Conservation (phyloP, 2,888 invertebrate species). For the Eumerus sabulonum region DNA sequence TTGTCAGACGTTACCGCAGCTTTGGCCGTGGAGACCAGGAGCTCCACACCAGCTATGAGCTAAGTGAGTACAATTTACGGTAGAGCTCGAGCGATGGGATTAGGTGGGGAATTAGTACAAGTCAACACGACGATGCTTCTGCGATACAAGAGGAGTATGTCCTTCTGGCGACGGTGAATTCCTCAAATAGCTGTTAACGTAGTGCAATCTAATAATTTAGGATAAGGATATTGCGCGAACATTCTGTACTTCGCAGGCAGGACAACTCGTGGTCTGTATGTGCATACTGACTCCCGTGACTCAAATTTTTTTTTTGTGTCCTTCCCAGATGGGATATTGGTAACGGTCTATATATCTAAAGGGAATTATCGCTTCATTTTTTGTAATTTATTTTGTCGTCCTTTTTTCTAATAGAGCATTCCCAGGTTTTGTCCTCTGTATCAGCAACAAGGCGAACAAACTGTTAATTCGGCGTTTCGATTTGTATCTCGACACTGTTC, state of each 20-base stretch:
- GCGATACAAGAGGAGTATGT: too few species aligned
- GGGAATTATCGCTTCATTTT: too few species aligned
- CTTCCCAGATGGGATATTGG: too few species aligned
- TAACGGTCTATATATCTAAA: too few species aligned
- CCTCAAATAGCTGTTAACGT: constrained; percentile 11
- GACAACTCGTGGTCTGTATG: too few species aligned
- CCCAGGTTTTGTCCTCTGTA: too few species aligned
- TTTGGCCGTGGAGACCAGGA: neutral
- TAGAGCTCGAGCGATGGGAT: constrained; percentile 6
- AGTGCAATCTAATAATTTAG: constrained; percentile 26
- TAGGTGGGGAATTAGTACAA: constrained; percentile 29
- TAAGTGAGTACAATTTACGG: constrained; percentile 24
- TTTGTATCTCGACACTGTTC: neutral
- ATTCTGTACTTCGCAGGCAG: neutral
- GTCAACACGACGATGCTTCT: constrained; percentile 12
- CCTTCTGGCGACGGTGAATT: neutral
- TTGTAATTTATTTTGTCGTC: too few species aligned
- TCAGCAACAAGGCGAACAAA: constrained; percentile 1
- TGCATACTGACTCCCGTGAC: too few species aligned
- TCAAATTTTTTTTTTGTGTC: too few species aligned
- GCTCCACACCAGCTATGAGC: constrained; percentile 23
- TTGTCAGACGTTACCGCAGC: constrained; percentile 11
- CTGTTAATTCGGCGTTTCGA: constrained; percentile 17
- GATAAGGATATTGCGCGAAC: constrained; percentile 9
- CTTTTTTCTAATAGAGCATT: too few species aligned